Percentiles rank a stretch among this genome's conserved stretches.
These are phyloP conservation scores for Lophura nycthemera DNA, from an alignment of 2,113 vertebrate species.

Conservation along the genomic window DNA sequence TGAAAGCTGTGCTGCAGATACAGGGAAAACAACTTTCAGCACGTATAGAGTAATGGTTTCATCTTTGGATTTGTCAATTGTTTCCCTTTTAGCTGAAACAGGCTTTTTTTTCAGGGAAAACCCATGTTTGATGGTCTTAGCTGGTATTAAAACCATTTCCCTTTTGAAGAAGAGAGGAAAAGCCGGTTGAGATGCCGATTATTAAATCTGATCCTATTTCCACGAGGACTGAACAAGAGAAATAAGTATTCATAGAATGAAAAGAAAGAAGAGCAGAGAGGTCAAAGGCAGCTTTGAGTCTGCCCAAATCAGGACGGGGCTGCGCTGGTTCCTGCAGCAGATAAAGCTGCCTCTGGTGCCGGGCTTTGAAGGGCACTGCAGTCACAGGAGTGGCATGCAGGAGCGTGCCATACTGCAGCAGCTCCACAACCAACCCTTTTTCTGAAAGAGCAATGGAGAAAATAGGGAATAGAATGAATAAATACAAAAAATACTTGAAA, in stretches of 20 bases:
- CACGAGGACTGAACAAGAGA: neutral
- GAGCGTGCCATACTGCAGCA: accelerated
- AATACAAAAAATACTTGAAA: neutral
- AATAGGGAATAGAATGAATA: neutral
- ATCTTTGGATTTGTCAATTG: neutral
- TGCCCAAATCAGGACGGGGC: accelerated
- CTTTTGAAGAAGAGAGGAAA: neutral
- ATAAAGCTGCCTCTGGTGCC: accelerated
- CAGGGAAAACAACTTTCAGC: accelerated
- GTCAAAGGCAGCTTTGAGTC: neutral
- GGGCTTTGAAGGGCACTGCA: neutral
- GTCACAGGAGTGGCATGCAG: neutral
- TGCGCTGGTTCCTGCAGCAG: neutral
- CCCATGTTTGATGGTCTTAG: neutral
- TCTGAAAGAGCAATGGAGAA: neutral
- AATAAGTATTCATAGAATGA: neutral
- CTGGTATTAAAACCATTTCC: neutral
- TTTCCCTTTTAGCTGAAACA: neutral
- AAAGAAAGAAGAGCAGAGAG: neutral
- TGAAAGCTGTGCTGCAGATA: neutral
- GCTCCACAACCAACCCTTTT: accelerated
- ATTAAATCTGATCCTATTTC: neutral
- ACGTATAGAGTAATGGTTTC: neutral
- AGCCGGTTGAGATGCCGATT: neutral
- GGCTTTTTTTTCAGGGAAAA: neutral